Evolutionary conservation across 2,797 vertebrate genomes (phyloP).

Genomic region (Scomberomorus guttatus): DNA sequence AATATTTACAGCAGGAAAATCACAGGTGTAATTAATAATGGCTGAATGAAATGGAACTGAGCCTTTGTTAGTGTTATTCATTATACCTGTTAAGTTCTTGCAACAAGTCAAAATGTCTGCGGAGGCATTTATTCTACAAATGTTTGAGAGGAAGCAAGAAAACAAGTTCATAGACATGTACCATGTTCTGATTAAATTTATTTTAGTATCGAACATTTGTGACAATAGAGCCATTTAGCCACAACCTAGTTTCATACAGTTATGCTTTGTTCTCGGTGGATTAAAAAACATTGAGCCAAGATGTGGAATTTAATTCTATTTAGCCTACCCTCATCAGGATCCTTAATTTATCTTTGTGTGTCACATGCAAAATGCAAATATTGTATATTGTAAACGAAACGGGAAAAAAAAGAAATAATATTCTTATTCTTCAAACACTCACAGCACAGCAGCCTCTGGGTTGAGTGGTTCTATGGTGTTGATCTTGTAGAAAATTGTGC

Average conservation of each 20-base stretch:
- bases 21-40: too few species aligned
- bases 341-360: not conserved
- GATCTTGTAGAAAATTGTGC: constrained; percentile 99
- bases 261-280: not conserved
- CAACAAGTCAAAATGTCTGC: not conserved
- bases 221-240: not conserved
- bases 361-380: not conserved
- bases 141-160: not conserved
- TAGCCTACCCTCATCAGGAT: too few species aligned
- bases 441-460: constrained; percentile 98
- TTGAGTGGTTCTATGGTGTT: constrained; percentile 93
- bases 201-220: not conserved
- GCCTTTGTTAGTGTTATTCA: too few species aligned
- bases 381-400: not conserved
- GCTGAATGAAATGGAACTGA: too few species aligned
- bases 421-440: constrained; percentile 74
- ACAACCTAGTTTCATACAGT: not conserved
- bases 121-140: too few species aligned
- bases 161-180: not conserved
- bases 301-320: too few species aligned
- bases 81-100: too few species aligned
- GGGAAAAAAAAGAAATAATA: not conserved
- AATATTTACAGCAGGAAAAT: too few species aligned
- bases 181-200: not conserved
- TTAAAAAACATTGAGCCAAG: too few species aligned